These are phyloP conservation scores for Alcis repandata DNA, from an alignment of 2,888 invertebrate species.

Conservation along the genomic window DNA sequence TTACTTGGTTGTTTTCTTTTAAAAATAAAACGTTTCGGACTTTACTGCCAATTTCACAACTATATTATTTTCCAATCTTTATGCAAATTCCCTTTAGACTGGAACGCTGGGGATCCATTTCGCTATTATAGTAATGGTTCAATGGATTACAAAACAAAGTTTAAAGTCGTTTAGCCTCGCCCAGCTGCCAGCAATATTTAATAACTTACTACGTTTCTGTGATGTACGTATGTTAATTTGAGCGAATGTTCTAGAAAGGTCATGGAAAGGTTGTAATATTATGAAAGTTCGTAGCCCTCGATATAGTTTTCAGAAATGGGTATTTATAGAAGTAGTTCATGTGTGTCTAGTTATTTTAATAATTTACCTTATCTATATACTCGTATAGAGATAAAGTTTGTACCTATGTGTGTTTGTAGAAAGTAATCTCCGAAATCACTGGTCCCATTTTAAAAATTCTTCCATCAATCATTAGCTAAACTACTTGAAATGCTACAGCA, in stretches of 20 bases:
- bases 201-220: slow-evolving; percentile 5
- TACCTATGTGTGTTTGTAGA: too few species aligned
- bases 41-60: not conserved
- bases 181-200: slow-evolving; percentile 8
- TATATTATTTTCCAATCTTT: not conserved
- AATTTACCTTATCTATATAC: too few species aligned
- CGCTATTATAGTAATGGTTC: slow-evolving; percentile 12
- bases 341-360: too few species aligned
- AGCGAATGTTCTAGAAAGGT: slow-evolving; percentile 4
- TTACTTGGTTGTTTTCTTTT: too few species aligned
- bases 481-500: too few species aligned
- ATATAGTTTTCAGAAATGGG: not conserved
- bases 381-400: too few species aligned
- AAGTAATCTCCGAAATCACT: too few species aligned
- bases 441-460: too few species aligned
- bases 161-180: slow-evolving; percentile 22
- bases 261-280: slow-evolving; percentile 1
- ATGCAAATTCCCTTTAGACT: not conserved
- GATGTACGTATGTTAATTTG: slow-evolving; percentile 10
- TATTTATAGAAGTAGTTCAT: not conserved
- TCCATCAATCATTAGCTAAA: too few species aligned
- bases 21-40: too few species aligned
- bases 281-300: not conserved
- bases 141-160: slow-evolving; percentile 21
- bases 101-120: slow-evolving; percentile 7